Evolutionary conservation across 2,113 vertebrate species (phyloP).

Genomic region (Synchiropus splendidus): DNA sequence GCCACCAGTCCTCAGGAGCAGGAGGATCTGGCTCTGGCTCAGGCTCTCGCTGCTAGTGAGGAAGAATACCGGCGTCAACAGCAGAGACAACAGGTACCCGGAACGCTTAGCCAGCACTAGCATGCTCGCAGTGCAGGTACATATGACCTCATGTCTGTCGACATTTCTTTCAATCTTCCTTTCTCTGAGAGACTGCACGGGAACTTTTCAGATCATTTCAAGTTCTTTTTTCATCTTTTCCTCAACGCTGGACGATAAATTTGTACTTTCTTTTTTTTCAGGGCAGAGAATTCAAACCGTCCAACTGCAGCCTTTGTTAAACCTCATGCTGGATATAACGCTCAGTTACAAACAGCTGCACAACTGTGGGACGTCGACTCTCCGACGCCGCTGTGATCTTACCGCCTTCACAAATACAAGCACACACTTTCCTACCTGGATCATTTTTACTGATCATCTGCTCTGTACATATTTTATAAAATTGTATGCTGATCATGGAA

Average conservation of each 20-base stretch:
- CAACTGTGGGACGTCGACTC: slow-evolving; percentile 9
- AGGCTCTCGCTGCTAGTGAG: slow-evolving; percentile 88
- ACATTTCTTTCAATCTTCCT: slow-evolving; percentile 7
- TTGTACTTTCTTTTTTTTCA: slow-evolving; percentile 24
- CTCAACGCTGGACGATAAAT: too few relatives aligned
- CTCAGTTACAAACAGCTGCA: background rate
- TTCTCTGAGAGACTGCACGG: slow-evolving; percentile 6
- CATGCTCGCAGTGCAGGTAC: slow-evolving; percentile 63
- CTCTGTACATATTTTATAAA: slow-evolving; percentile 71
- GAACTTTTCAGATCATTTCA: background rate
- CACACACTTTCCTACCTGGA: slow-evolving; percentile 46
- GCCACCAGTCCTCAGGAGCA: slow-evolving; percentile 83
- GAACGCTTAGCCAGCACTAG: slow-evolving; percentile 63
- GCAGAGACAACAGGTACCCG: slow-evolving; percentile 73
- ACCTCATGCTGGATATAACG: slow-evolving; percentile 3
- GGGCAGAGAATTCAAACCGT: slow-evolving; percentile 61
- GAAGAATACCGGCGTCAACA: slow-evolving; percentile 83
- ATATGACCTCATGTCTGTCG: slow-evolving; percentile 28
- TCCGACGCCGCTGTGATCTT: slow-evolving; percentile 20
- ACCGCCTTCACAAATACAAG: slow-evolving; percentile 37
- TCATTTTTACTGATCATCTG: slow-evolving; percentile 50
- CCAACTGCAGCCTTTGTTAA: slow-evolving; percentile 66
- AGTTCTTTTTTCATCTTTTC: too few relatives aligned
- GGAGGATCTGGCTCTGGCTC: slow-evolving; percentile 90
- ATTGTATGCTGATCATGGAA: slow-evolving; percentile 60